phyloP scores from a whole-genome alignment of 2,888 invertebrate species.

The Listrodromus nycthemerus region DNA sequence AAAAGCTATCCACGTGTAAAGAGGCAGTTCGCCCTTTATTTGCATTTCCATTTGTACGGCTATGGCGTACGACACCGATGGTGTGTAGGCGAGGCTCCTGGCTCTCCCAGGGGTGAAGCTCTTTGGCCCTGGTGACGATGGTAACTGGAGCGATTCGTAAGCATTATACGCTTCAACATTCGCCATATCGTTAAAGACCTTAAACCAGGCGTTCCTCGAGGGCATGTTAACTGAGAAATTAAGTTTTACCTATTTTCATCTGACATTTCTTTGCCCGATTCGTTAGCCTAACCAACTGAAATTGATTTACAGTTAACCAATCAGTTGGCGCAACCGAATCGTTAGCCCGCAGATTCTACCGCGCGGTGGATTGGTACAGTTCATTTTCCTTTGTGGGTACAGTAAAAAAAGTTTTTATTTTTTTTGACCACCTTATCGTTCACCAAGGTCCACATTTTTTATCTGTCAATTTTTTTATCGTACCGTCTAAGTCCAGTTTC shows the following conservation, averaged over 20 bases:
- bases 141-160: conserved; percentile 31
- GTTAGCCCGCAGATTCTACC: no score
- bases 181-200: background rate
- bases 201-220: conserved; percentile 20
- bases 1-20: conserved; percentile 66
- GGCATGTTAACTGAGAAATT: conserved; percentile 29
- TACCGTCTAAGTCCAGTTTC: no score
- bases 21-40: conserved; percentile 67
- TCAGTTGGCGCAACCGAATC: no score
- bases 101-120: conserved; percentile 11
- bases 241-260: conserved; percentile 18
- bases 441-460: no score
- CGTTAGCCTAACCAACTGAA: background rate
- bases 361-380: no score
- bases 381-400: no score
- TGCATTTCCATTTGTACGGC: conserved; percentile 70
- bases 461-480: no score
- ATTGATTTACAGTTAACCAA: no score
- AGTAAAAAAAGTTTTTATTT: no score
- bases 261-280: background rate
- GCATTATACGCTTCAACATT: conserved; percentile 24
- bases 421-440: no score
- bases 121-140: conserved; percentile 34
- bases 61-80: conserved; percentile 7
- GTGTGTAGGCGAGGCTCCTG: background rate